Conservation (phyloP, 2,113 vertebrate species). For the Irena cyanogastra region DNA sequence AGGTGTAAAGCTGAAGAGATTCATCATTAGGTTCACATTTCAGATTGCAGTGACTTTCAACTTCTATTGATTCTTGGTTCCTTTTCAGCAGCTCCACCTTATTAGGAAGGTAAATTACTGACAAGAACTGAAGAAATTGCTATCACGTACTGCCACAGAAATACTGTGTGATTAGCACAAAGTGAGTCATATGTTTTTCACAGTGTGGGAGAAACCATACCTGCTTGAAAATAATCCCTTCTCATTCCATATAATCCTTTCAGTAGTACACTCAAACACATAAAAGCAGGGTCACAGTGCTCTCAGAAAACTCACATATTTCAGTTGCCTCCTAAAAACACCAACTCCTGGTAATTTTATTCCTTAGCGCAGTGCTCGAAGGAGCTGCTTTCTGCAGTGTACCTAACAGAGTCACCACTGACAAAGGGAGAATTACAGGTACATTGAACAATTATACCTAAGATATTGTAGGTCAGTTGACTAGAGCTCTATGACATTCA, state of each 20-base stretch:
- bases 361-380: background rate
- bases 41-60: conserved; percentile 22
- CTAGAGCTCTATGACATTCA: background rate
- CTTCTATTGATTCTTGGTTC: background rate
- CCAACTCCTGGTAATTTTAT: background rate
- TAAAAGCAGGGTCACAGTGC: background rate
- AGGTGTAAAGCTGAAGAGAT: background rate
- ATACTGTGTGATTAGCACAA: conserved; percentile 20
- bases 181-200: conserved; percentile 46
- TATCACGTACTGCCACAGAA: conserved; percentile 5
- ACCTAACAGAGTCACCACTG: background rate
- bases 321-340: background rate
- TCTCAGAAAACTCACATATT: background rate
- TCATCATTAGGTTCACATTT: background rate
- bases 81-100: background rate
- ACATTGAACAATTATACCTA: background rate
- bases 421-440: background rate
- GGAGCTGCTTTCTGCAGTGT: background rate
- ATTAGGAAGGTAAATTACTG: conserved; percentile 34
- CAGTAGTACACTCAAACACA: background rate
- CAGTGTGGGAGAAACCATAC: conserved; percentile 13
- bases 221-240: conserved; percentile 25
- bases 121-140: conserved; percentile 11
- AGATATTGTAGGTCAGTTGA: background rate
- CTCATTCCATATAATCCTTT: background rate